phyloP scores from a whole-genome alignment of 2,797 vertebrate genomes.

The Rhabdophis nuchalis region DNA sequence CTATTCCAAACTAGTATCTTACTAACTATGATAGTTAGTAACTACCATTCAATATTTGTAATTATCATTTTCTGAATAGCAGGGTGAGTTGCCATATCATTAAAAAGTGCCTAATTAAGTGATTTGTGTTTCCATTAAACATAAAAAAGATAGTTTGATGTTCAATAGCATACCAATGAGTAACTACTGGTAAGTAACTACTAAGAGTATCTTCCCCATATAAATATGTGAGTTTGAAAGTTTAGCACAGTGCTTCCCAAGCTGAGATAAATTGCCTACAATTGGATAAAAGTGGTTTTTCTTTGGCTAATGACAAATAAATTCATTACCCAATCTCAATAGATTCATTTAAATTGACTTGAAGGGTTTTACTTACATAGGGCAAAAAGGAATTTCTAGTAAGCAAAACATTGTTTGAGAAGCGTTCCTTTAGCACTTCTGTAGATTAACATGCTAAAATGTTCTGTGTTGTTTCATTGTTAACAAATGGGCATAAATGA shows the following conservation, averaged over 20 bases:
- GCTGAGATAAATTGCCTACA: background rate
- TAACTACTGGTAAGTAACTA: background rate
- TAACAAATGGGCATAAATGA: background rate
- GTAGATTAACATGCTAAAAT: background rate
- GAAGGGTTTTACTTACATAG: background rate
- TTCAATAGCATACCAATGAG: background rate
- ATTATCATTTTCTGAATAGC: background rate
- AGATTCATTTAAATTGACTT: background rate
- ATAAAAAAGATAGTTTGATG: background rate
- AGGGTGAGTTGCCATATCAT: background rate
- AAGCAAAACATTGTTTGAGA: background rate
- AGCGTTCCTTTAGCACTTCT: background rate
- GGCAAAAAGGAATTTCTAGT: background rate
- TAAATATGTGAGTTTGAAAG: background rate
- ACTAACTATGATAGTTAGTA: background rate
- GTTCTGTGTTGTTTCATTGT: background rate
- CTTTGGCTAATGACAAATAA: background rate
- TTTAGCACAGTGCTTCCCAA: background rate
- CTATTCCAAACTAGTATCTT: background rate
- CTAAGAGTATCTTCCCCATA: background rate
- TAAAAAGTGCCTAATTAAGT: background rate
- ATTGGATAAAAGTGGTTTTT: background rate
- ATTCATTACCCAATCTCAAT: background rate
- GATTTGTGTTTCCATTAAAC: background rate
- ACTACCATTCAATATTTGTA: background rate